Conservation (phyloP, 2,113 vertebrate species). For the Castor canadensis region DNA sequence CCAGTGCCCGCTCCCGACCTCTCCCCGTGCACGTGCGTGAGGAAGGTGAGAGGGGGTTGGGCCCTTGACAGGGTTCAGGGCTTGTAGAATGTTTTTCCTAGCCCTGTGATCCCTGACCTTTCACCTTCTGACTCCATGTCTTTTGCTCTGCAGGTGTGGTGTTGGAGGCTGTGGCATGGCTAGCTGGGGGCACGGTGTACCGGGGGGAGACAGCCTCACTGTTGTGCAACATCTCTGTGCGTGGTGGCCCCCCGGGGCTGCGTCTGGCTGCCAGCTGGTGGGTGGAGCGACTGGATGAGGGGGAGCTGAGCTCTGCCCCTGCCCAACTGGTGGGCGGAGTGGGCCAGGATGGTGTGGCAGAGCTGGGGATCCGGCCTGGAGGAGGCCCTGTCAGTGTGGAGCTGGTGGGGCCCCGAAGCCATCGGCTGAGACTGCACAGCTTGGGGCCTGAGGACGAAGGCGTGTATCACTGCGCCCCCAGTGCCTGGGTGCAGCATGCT, state of each 20-base stretch:
- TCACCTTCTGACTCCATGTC: neutral
- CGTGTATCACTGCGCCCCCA: conserved; percentile 87
- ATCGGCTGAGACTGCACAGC: conserved; percentile 88
- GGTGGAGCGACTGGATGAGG: conserved; percentile 64
- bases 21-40: conserved; percentile 88
- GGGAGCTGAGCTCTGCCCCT: conserved; percentile 5
- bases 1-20: conserved; percentile 87
- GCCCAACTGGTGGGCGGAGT: conserved; percentile 63
- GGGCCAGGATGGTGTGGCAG: conserved; percentile 84
- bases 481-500: conserved; percentile 89
- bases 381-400: conserved; percentile 88
- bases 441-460: conserved; percentile 88
- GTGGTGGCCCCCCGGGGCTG: conserved; percentile 80
- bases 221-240: conserved; percentile 88
- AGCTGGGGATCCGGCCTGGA: conserved; percentile 65
- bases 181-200: conserved; percentile 86
- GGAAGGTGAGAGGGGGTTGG: conserved; percentile 84
- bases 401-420: conserved; percentile 83
- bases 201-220: conserved; percentile 88
- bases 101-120: no score
- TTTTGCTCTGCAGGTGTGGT: conserved; percentile 82
- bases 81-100: neutral
- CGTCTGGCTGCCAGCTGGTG: conserved; percentile 89
- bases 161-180: conserved; percentile 82
- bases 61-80: conserved; percentile 60